These are phyloP conservation scores for Embidobia sp. DNA, from an alignment of 2,888 invertebrate species.

Conservation along the genomic window DNA sequence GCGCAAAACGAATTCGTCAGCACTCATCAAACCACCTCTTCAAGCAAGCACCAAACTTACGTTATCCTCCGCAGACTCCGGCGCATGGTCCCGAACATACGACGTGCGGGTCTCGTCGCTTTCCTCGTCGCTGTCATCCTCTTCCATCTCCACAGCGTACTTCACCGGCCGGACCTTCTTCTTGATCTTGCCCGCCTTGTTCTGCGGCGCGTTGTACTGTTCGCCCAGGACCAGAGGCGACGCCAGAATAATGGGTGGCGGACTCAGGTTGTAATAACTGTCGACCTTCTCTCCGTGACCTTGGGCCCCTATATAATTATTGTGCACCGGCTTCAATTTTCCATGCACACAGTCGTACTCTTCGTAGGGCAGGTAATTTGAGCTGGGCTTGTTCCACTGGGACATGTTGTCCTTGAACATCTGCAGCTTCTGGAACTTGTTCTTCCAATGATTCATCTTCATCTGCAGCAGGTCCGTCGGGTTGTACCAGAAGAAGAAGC, in stretches of 20 bases:
- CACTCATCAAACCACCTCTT: neutral
- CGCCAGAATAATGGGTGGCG: constrained; percentile 19
- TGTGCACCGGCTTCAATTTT: constrained; percentile 21
- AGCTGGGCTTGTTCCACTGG: constrained; percentile 1
- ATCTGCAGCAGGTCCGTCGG: constrained; percentile 25
- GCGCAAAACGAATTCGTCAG: too few relatives aligned
- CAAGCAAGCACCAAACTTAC: constrained; percentile 35
- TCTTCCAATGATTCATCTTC: constrained; percentile 29
- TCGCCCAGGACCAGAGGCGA: constrained; percentile 19
- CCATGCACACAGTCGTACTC: constrained; percentile 50
- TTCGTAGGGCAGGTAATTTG: constrained; percentile 21
- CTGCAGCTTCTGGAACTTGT: constrained; percentile 26
- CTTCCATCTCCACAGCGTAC: constrained; percentile 56
- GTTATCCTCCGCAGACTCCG: constrained; percentile 59
- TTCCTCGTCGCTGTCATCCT: constrained; percentile 36
- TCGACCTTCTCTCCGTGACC: neutral
- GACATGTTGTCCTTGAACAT: constrained; percentile 6
- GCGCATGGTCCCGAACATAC: constrained; percentile 73
- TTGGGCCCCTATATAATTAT: neutral
- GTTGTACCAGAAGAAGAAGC: constrained; percentile 45
- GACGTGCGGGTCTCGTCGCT: constrained; percentile 47
- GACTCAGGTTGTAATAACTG: neutral
- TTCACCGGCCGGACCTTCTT: constrained; percentile 40
- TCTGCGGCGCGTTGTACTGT: neutral
- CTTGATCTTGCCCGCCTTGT: neutral